Evolutionary conservation across 2,797 vertebrate species (phyloP).

Genomic region (Odontamblyopus lacepedii): DNA sequence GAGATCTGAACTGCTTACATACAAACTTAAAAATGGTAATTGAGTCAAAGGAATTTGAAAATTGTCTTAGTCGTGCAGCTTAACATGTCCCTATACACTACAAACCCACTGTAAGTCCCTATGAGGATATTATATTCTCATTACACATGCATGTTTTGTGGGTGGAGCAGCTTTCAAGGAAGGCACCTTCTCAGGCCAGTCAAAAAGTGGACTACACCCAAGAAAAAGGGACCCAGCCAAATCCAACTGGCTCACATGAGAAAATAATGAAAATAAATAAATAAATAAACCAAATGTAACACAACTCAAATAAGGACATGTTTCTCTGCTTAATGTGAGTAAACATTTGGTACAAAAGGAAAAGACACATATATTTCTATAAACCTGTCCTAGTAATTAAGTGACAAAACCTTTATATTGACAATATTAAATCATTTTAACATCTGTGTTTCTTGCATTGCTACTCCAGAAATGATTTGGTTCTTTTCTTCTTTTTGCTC

Average conservation of each 20-base stretch:
- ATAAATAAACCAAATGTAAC: background rate
- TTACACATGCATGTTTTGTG: conserved; percentile 33
- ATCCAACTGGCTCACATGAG: background rate
- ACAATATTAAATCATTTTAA: too few species aligned
- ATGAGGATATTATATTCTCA: conserved; percentile 42
- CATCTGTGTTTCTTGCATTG: too few species aligned
- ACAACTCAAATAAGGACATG: background rate
- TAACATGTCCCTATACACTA: background rate
- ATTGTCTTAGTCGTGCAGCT: background rate
- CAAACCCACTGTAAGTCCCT: conserved; percentile 15
- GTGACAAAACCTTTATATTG: too few species aligned
- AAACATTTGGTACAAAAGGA: too few species aligned
- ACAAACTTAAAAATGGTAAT: conserved; percentile 9
- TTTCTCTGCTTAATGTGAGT: too few species aligned
- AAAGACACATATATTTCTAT: too few species aligned
- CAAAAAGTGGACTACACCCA: conserved; percentile 47
- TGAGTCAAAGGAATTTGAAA: background rate
- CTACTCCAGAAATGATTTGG: too few species aligned
- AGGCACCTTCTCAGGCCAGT: conserved; percentile 26
- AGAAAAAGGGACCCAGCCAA: conserved; percentile 5
- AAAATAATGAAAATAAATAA: background rate
- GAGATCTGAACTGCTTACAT: background rate
- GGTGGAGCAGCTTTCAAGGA: conserved; percentile 29
- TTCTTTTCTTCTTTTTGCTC: too few species aligned
- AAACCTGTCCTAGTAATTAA: too few species aligned